Conservation (phyloP, 1,140 invertebrate genomes). For the Formica exsecta region DNA sequence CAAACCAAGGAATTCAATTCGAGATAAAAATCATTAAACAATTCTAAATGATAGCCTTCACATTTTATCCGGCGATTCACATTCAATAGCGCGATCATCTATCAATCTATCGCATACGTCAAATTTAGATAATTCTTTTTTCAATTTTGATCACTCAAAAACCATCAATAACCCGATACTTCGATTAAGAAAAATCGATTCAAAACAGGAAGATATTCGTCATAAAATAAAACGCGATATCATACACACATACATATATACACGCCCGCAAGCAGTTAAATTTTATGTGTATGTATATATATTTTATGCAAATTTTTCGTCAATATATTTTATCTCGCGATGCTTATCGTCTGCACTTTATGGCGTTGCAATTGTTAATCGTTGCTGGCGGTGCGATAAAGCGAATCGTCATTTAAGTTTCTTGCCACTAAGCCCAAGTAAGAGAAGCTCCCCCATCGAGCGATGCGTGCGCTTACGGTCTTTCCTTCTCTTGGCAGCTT, state of each 20-base stretch:
- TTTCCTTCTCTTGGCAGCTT: conserved; percentile 37
- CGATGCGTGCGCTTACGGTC: conserved; percentile 8
- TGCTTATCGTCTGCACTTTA: not conserved
- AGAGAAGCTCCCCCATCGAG: conserved; percentile 14
- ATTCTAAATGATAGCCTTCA: not conserved
- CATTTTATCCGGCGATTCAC: not conserved
- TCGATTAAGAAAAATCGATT: not conserved
- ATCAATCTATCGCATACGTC: not conserved
- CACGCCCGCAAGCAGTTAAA: not conserved
- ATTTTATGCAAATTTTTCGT: not conserved
- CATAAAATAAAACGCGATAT: not conserved
- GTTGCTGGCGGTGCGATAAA: conserved; percentile 18
- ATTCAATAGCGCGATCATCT: not conserved
- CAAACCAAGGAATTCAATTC: not conserved
- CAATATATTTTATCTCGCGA: conserved; percentile 2
- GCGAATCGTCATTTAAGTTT: conserved; percentile 47
- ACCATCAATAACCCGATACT: too few relatives aligned
- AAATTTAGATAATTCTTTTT: not conserved
- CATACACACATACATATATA: not conserved
- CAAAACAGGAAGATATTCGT: not conserved
- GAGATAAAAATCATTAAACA: not conserved
- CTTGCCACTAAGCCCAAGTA: conserved; percentile 6
- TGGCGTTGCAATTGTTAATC: not conserved
- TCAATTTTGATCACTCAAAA: not conserved
- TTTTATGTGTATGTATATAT: not conserved